Conservation (phyloP, 1,140 invertebrate species). For the Lepidurus apus region DNA sequence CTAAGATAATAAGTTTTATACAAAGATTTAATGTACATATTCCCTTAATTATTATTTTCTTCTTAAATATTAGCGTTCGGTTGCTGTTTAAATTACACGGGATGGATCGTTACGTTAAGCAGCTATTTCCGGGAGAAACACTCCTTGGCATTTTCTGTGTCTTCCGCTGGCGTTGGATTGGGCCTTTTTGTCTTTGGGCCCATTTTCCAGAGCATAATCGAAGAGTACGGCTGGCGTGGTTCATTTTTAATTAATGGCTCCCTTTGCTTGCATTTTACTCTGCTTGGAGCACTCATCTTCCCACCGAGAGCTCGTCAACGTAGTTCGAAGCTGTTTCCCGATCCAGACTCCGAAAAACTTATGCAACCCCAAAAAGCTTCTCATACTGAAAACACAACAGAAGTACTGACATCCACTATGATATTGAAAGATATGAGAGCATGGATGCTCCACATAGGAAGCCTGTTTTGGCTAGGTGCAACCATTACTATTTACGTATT, state of each 20-base stretch:
- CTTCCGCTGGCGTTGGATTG: constrained; percentile 50
- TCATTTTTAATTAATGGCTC: constrained; percentile 50
- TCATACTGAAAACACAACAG: constrained; percentile 29
- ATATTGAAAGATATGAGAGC: constrained; percentile 33
- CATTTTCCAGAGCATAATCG: constrained; percentile 42
- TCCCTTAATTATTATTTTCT: neutral
- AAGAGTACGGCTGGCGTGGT: constrained; percentile 49
- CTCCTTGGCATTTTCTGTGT: constrained; percentile 51
- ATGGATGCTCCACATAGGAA: constrained; percentile 37
- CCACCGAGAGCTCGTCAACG: constrained; percentile 32
- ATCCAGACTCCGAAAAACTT: constrained; percentile 27
- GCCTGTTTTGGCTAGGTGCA: constrained; percentile 37
- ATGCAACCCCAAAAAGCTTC: constrained; percentile 33
- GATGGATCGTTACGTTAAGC: constrained; percentile 50
- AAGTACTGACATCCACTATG: neutral
- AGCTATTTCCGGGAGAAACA: constrained; percentile 51
- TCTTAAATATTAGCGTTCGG: constrained; percentile 39
- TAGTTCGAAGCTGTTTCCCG: neutral
- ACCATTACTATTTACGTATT: constrained; percentile 39
- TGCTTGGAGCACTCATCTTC: constrained; percentile 39
- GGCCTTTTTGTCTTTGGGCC: constrained; percentile 44
- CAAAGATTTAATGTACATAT: no score
- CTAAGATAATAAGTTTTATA: no score
- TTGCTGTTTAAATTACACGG: constrained; percentile 52
- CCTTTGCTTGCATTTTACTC: constrained; percentile 43